Conservation (phyloP, 1,140 invertebrate species). For the Pogonomyrmex barbatus region DNA sequence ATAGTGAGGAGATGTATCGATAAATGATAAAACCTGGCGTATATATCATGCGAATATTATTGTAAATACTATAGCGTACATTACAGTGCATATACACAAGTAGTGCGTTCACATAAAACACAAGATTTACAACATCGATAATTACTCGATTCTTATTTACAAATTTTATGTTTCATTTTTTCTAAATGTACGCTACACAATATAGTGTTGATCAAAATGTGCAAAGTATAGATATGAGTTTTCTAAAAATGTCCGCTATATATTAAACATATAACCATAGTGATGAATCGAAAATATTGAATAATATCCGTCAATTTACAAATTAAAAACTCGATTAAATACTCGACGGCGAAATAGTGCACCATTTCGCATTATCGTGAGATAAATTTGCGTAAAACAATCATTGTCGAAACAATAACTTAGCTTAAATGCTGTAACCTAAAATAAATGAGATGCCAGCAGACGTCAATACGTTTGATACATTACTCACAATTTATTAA, state of each 20-base stretch:
- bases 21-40: neutral
- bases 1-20: neutral
- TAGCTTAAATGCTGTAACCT: constrained; percentile 67
- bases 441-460: constrained; percentile 56
- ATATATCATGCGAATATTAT: neutral
- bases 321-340: neutral
- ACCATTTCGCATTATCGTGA: neutral
- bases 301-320: neutral
- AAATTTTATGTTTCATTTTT: neutral
- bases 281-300: neutral
- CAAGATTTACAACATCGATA: neutral
- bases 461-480: constrained; percentile 30
- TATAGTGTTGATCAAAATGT: neutral
- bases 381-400: constrained; percentile 11
- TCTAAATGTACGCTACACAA: neutral
- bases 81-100: no score
- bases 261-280: constrained; percentile 37
- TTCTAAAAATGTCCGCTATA: constrained; percentile 40
- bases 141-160: neutral
- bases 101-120: no score
- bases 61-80: neutral
- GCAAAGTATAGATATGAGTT: constrained; percentile 44
- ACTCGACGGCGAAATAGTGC: neutral
- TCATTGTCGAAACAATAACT: constrained; percentile 8
- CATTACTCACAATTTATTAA: constrained; percentile 50